phyloP scores from a whole-genome alignment of 1,140 invertebrate species.

The Temnothorax nylanderi region DNA sequence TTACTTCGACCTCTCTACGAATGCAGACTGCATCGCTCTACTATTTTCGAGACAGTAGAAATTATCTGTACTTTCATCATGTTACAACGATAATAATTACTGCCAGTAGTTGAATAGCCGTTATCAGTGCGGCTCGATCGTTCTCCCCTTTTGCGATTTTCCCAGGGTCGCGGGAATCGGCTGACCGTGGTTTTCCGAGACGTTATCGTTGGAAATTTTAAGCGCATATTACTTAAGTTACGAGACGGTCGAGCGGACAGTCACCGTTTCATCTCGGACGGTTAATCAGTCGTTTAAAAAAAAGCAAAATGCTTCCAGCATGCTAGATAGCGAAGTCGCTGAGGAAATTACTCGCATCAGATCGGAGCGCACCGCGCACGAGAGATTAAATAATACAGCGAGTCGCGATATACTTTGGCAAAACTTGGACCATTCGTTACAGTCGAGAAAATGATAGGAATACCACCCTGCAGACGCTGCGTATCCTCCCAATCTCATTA shows the following conservation, averaged over 20 bases:
- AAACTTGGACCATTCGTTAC: background rate
- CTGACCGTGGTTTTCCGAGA: slow-evolving; percentile 59
- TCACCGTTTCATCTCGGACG: slow-evolving; percentile 40
- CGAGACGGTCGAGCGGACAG: slow-evolving; percentile 34
- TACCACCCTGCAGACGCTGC: no score
- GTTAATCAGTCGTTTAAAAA: slow-evolving; percentile 43
- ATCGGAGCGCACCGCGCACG: background rate
- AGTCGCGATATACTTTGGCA: background rate
- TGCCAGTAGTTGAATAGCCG: background rate
- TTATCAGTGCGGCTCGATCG: slow-evolving; percentile 38
- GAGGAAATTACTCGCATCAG: slow-evolving; percentile 24
- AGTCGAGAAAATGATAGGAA: background rate
- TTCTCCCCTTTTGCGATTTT: slow-evolving; percentile 29
- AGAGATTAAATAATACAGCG: slow-evolving; percentile 20
- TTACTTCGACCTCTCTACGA: background rate
- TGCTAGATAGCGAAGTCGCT: background rate
- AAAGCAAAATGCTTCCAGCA: slow-evolving; percentile 43
- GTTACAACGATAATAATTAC: slow-evolving; percentile 32
- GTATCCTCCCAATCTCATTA: background rate
- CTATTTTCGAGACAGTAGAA: slow-evolving; percentile 6
- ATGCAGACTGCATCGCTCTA: background rate
- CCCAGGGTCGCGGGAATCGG: slow-evolving; percentile 56
- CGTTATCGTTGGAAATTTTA: slow-evolving; percentile 43
- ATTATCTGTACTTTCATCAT: slow-evolving; percentile 40
- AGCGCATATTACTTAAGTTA: slow-evolving; percentile 47